Base-by-base conservation (phyloP, 2,888 invertebrate species). In the Pharmacophagus antenor region DNA sequence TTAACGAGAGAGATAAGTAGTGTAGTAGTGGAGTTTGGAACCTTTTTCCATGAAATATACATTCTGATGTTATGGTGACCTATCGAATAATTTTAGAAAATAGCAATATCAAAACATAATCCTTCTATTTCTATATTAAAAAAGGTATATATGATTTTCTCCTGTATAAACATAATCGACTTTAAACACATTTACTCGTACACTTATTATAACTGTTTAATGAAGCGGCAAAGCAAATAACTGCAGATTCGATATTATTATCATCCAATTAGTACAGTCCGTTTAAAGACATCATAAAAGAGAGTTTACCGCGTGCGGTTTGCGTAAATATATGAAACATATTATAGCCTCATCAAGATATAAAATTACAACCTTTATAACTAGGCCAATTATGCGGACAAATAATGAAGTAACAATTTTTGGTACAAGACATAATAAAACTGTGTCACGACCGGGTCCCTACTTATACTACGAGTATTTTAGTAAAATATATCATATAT, bases 201-300 rank as follows among this genome's bases (percentile, higher is more conserved):
- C n/a, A n/a, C n/a, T n/a, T n/a, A n/a, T n/a, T n/a, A n/a, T n/a
- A n/a, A n/a, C n/a, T n/a, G n/a, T 37, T 37, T 37, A 15, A 1
- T 44, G 4, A 7, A 10, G 7, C 20, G 10, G 42, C 17, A n/a
- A n/a, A 18, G 6, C 1, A 44, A 21, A 15, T 47, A 58, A 53
- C 53, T 47, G 53, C 52, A 17, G 23, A 37, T 48, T 47, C 22
- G 23, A 17, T 21, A 48, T 47, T 58, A 41, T 53, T 42, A 53
- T 48, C 1, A 5, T 48, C 48, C 42, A 53, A 58, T 48, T 48
- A 53, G 53, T 53, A 54, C 53, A 27, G 37, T 12, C 53, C 48
- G 53, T 48, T 53, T 25, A 42, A 53, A 20, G 23, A 20, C 18
- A 41, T 58, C 22, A 41, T 58, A 49, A 58, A 54, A 22, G 53